Conservation (phyloP, 2,113 vertebrate species). For the Erpornis zantholeuca region DNA sequence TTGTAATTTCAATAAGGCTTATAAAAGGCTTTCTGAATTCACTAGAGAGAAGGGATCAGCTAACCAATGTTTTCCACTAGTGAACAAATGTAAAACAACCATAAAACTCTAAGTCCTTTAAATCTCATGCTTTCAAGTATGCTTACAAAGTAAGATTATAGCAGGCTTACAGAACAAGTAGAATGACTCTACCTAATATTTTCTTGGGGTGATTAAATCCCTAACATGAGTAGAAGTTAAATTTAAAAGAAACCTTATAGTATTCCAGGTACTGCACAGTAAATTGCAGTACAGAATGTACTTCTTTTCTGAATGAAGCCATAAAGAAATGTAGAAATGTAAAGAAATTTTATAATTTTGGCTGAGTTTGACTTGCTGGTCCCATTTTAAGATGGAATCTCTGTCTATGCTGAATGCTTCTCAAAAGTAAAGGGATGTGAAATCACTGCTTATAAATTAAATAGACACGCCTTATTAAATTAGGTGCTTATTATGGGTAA, state of each 20-base stretch:
- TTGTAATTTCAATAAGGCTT: not conserved
- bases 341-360: not conserved
- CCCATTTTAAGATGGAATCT: not conserved
- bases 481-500: not conserved
- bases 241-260: not conserved
- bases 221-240: not conserved
- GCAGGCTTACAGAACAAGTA: not conserved
- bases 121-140: slow-evolving; percentile 2
- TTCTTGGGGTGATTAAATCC: not conserved
- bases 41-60: not conserved
- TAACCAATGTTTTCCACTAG: not conserved
- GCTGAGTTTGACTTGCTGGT: not conserved
- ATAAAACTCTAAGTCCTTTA: not conserved
- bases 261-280: not conserved
- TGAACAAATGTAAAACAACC: not conserved
- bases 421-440: not conserved
- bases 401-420: not conserved
- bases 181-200: not conserved
- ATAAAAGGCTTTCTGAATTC: not conserved
- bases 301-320: not conserved
- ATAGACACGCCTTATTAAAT: not conserved
- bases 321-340: not conserved
- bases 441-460: not conserved
- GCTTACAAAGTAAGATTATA: not conserved
- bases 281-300: not conserved